These are phyloP conservation scores for Phallusia fumigata DNA, from an alignment of 23 tunicate genomes.

Conservation along the genomic window DNA sequence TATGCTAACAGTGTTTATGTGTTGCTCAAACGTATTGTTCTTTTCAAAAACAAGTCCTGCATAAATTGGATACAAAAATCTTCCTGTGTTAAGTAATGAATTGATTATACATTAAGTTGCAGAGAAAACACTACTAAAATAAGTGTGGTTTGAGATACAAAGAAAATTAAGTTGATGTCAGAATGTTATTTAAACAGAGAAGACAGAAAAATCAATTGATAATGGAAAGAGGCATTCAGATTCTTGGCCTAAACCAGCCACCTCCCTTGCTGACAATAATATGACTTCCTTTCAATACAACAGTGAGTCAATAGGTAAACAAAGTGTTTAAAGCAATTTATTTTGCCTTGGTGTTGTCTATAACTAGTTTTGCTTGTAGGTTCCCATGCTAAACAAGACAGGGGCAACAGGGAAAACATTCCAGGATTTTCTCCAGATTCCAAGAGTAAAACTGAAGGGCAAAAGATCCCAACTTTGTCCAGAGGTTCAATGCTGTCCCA, in stretches of 20 bases:
- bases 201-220: not conserved
- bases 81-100: not conserved
- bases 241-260: not conserved
- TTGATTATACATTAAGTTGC: too few species aligned
- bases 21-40: too few species aligned
- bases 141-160: too few species aligned
- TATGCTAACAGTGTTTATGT: not conserved
- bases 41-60: too few species aligned
- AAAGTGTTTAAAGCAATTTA: too few species aligned
- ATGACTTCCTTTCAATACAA: not conserved
- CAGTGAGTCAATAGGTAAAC: not conserved
- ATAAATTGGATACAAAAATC: too few species aligned
- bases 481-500: not conserved
- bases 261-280: not conserved
- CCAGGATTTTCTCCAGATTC: slow-evolving; percentile 33
- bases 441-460: slow-evolving; percentile 20
- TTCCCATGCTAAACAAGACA: not conserved
- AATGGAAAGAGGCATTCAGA: not conserved
- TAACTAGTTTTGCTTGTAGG: too few species aligned
- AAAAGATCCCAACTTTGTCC: slow-evolving; percentile 39
- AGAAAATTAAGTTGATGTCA: too few species aligned
- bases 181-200: too few species aligned
- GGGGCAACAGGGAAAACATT: not conserved
- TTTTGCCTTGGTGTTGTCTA: too few species aligned
- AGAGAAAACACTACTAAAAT: too few species aligned